Conservation (phyloP, 2,888 invertebrate species). For the Schizotus pectinicornis region DNA sequence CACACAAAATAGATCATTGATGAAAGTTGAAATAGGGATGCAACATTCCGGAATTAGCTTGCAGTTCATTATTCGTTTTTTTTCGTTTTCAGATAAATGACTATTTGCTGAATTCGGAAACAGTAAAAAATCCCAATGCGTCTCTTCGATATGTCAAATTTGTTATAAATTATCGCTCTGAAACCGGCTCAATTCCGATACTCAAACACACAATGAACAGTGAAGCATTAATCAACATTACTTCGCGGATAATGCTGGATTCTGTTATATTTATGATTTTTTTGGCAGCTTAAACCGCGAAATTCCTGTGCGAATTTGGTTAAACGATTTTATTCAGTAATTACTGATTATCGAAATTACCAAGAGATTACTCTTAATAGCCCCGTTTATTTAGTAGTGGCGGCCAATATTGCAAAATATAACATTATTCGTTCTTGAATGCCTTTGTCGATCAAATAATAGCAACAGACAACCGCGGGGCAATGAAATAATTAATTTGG, state of each 20-base stretch:
- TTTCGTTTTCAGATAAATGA: not conserved
- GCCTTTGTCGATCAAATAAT: slow-evolving; percentile 2
- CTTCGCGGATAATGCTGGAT: slow-evolving; percentile 19
- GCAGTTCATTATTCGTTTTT: too few species aligned
- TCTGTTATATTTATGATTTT: slow-evolving; percentile 28
- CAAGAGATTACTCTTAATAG: slow-evolving; percentile 31
- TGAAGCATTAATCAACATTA: slow-evolving; percentile 26
- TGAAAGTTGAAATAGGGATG: too few species aligned
- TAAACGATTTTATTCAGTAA: not conserved
- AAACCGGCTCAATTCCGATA: slow-evolving; percentile 19
- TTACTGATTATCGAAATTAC: slow-evolving; percentile 27
- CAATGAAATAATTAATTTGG: slow-evolving; percentile 1
- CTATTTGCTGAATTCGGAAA: not conserved
- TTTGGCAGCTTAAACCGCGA: slow-evolving; percentile 1
- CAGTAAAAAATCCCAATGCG: slow-evolving; percentile 2
- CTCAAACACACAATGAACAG: slow-evolving; percentile 23
- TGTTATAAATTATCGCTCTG: slow-evolving; percentile 15
- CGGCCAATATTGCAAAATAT: not conserved
- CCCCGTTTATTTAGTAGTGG: slow-evolving; percentile 30
- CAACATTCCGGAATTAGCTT: too few species aligned
- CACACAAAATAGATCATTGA: too few species aligned
- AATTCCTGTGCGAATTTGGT: not conserved
- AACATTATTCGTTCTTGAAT: too few species aligned
- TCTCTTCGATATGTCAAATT: slow-evolving; percentile 19
- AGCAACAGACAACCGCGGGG: not conserved